These are phyloP conservation scores for Macroteleia sp. DNA, from an alignment of 2,888 invertebrate species.

Conservation along the genomic window DNA sequence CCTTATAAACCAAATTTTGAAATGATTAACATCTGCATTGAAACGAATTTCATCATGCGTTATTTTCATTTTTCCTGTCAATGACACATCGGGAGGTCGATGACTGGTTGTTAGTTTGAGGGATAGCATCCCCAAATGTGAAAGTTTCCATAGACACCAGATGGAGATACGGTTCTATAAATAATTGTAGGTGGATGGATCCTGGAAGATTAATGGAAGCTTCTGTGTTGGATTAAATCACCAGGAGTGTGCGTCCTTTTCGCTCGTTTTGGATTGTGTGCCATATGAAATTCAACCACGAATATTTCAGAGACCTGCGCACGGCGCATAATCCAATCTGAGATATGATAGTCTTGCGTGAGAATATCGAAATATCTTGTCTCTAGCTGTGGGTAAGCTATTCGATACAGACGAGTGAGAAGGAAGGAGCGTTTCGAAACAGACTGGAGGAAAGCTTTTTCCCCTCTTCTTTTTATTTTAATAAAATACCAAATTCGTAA, in stretches of 20 bases:
- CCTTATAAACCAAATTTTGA: too few species aligned
- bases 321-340: slow-evolving; percentile 22
- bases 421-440: too few species aligned
- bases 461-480: not conserved
- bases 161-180: slow-evolving; percentile 26
- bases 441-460: too few species aligned
- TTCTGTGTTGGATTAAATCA: slow-evolving; percentile 17
- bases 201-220: slow-evolving; percentile 23
- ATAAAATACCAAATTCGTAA: too few species aligned
- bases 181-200: slow-evolving; percentile 29
- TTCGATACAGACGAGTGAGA: slow-evolving; percentile 6
- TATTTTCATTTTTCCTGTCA: not conserved
- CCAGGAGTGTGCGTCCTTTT: slow-evolving; percentile 14
- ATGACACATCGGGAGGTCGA: slow-evolving; percentile 8
- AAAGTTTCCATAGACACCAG: slow-evolving; percentile 18
- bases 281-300: slow-evolving; percentile 5
- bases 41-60: too few species aligned
- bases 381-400: slow-evolving; percentile 14
- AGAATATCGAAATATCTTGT: slow-evolving; percentile 20
- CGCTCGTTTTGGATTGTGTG: not conserved
- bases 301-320: slow-evolving; percentile 23
- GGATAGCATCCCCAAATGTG: slow-evolving; percentile 5
- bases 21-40: not conserved
- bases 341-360: slow-evolving; percentile 40
- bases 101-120: slow-evolving; percentile 15